These are phyloP conservation scores for Piscicola geometra DNA, from an alignment of 2,888 invertebrate genomes.

Conservation along the genomic window DNA sequence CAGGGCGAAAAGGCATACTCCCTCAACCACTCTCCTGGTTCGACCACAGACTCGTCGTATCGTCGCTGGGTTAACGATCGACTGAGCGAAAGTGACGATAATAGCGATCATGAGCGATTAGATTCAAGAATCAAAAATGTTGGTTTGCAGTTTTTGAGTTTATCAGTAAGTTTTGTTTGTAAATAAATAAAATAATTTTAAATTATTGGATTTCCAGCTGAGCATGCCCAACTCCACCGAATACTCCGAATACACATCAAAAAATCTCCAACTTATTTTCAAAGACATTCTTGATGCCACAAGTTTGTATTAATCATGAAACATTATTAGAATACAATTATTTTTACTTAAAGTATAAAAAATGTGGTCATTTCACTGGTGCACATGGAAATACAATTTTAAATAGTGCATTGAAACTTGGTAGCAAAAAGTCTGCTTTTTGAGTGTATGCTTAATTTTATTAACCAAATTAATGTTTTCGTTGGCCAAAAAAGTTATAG, in stretches of 20 bases:
- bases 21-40: slow-evolving; percentile 31
- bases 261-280: not conserved
- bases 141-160: not conserved
- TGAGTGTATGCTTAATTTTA: too few species aligned
- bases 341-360: too few species aligned
- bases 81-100: slow-evolving; percentile 34
- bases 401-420: too few species aligned
- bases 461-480: too few species aligned
- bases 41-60: slow-evolving; percentile 34
- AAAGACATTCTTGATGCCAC: slow-evolving; percentile 1
- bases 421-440: too few species aligned
- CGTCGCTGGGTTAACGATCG: slow-evolving; percentile 25
- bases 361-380: too few species aligned
- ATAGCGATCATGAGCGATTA: slow-evolving; percentile 20
- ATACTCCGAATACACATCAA: not conserved
- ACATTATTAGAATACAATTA: too few species aligned
- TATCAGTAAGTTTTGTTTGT: not conserved
- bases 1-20: slow-evolving; percentile 11
- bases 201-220: slow-evolving; percentile 9
- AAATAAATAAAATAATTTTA: not conserved
- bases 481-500: too few species aligned
- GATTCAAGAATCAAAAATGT: not conserved
- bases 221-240: not conserved
- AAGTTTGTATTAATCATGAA: not conserved
- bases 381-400: too few species aligned